Evolutionary conservation across 92 coral and sea anemone genomes (phyloP).

Genomic region (Umimayanthus kanabou): DNA sequence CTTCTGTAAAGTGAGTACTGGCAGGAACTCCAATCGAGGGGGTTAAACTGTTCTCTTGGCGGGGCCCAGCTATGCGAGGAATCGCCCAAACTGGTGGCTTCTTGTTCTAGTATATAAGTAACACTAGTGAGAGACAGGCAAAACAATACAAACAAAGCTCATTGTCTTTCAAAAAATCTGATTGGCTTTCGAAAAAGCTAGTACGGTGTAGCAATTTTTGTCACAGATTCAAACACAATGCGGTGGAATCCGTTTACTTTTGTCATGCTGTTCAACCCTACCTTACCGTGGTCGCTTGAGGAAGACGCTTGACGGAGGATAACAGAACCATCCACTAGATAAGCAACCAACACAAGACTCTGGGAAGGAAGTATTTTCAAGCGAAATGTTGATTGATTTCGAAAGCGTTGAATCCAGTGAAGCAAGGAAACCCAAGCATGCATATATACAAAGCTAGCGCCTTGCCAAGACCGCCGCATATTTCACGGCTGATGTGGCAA

Average conservation of each 20-base stretch:
- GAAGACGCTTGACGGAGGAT: neutral
- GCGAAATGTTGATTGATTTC: slow-evolving; percentile 4
- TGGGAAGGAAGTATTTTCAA: neutral
- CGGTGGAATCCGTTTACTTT: neutral
- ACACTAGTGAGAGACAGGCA: slow-evolving; percentile 41
- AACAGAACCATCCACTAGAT: neutral
- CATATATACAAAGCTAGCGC: slow-evolving; percentile 38
- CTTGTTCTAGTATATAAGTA: slow-evolving; percentile 35
- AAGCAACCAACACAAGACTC: neutral
- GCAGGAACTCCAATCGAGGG: neutral
- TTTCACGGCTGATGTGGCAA: slow-evolving; percentile 43
- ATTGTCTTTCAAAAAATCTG: slow-evolving; percentile 16
- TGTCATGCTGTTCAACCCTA: neutral
- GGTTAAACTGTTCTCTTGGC: slow-evolving; percentile 2
- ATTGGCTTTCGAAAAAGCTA: slow-evolving; percentile 14
- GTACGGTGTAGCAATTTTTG: slow-evolving; percentile 1
- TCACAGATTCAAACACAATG: slow-evolving; percentile 11
- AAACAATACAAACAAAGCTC: slow-evolving; percentile 36
- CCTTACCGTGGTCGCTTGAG: neutral
- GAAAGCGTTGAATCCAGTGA: slow-evolving; percentile 23
- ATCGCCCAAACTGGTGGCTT: slow-evolving; percentile 39
- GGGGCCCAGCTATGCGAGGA: slow-evolving; percentile 38
- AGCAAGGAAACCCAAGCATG: slow-evolving; percentile 47
- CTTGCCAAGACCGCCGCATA: slow-evolving; percentile 39
- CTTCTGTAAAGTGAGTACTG: neutral